Evolutionary conservation across 2,888 invertebrate species (phyloP), one percentile per base, ranked within the genome.

Genomic region (Drosophila villosipedis): DNA sequence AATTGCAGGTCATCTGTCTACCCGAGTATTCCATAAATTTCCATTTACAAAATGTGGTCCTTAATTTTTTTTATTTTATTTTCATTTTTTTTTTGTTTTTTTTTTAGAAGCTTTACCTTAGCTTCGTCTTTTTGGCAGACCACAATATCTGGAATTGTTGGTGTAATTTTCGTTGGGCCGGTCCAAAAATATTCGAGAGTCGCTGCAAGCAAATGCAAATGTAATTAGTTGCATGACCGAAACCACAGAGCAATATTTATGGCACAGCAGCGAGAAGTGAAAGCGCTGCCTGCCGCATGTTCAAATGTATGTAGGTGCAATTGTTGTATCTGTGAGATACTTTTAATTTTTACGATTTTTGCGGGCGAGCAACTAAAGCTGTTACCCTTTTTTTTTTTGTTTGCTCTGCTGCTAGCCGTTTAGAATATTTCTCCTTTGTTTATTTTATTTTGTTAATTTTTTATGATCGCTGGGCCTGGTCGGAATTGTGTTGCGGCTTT

Each of bases 321-420:
- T 73, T 78, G 83, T 69, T 76, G 81, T 87, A 82, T 87, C 85
- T 83, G 76, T 54, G 77, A 90, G 86, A 87, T 87, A 84, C 89
- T 83, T 88, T 87, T 83, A 81, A 90, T 88, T 90, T 87, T 86
- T 87, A 89, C 90, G 84, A 85, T 87, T 85, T 84, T 82, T 87
- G 78, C 66, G 78, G 78, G 70, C 73, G 72, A 71, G 59, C 22
- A 72, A 81, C 73, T 88, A 74, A 76, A 77, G 47, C 47, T 83
- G 75, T 70, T 70, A 71, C 66, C 71, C 72, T 80, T 76, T 79
- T 80, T 76, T n/a, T 79, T 68, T 66, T 43, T 47, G 53, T 50
- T 39, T 41, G 60, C 54, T 53, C 58, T 73, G 77, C 50, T 72
- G 59, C 52, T 49, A 58, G 68, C 67, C 77, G 88, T 69, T 88